Conservation (phyloP, 1,140 invertebrate genomes). For the Zophobas morio region DNA sequence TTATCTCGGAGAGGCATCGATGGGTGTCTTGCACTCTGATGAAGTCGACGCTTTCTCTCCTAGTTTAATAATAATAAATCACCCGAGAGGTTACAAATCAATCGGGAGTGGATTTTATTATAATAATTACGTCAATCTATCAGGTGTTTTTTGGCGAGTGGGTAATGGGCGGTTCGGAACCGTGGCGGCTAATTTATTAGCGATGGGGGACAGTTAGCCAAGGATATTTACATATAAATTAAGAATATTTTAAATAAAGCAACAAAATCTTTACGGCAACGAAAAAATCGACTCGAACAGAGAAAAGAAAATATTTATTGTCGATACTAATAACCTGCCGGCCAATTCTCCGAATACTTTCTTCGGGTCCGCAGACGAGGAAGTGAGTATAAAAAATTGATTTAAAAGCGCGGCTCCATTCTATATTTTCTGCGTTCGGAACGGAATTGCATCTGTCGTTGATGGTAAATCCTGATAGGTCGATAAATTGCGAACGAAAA, state of each 20-base stretch:
- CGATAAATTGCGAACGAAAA: conserved; percentile 36
- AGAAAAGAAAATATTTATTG: neutral
- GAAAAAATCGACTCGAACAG: no score
- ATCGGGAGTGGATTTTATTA: neutral
- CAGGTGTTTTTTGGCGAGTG: neutral
- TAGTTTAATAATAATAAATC: neutral
- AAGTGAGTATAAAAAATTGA: conserved; percentile 18
- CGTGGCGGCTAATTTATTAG: neutral
- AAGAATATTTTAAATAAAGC: no score
- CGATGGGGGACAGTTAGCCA: no score
- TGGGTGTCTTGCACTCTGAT: conserved; percentile 6
- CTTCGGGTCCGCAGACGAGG: conserved; percentile 12
- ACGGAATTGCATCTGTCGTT: conserved; percentile 31
- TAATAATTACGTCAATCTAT: neutral
- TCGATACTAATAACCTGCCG: neutral
- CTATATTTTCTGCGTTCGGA: conserved; percentile 16
- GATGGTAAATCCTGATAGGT: conserved; percentile 39
- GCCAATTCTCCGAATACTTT: neutral
- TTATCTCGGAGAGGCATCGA: neutral
- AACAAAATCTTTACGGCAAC: no score
- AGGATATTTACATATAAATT: no score
- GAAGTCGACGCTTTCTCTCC: conserved; percentile 2
- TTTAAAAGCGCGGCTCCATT: conserved; percentile 31
- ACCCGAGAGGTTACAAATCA: neutral
- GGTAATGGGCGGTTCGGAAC: neutral